Conservation (phyloP, 2,888 invertebrate species). For the Cheilosia soror region DNA sequence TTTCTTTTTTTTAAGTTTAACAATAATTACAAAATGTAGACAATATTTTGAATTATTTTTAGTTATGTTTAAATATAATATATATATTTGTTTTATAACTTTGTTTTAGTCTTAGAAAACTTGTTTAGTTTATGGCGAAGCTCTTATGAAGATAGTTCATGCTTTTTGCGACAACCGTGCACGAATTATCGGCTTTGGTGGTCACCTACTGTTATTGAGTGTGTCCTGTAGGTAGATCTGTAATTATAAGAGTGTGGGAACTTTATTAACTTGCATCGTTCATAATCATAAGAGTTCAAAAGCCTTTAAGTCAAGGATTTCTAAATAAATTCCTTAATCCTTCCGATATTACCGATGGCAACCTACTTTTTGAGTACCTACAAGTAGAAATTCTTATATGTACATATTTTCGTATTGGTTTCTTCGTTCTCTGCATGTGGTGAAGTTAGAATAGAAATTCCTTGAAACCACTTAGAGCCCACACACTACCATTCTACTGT, state of each 20-base stretch:
- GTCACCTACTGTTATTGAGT: conserved; percentile 68
- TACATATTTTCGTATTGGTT: conserved; percentile 3
- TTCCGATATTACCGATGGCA: background rate
- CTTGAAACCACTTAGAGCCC: conserved; percentile 9
- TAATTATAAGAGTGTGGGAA: background rate
- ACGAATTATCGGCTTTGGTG: conserved; percentile 57
- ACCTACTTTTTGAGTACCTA: background rate
- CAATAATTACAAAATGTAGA: conserved; percentile 67
- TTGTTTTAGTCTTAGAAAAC: conserved; percentile 37
- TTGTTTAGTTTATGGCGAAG: conserved; percentile 62
- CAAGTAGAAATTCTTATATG: background rate
- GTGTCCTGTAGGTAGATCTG: conserved; percentile 64
- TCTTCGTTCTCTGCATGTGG: background rate
- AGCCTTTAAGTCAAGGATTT: background rate
- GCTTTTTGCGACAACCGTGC: conserved; percentile 65
- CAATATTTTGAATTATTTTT: conserved; percentile 66
- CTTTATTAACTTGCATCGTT: background rate
- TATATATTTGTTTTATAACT: conserved; percentile 30
- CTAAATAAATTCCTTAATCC: background rate
- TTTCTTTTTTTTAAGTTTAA: conserved; percentile 24
- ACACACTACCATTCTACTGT: background rate
- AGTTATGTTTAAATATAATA: conserved; percentile 40
- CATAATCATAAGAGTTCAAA: background rate
- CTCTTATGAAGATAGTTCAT: conserved; percentile 63
- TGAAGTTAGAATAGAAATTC: conserved; percentile 7